Base-by-base conservation (phyloP, 2,888 invertebrate genomes). In the Oegoconia quadripuncta region DNA sequence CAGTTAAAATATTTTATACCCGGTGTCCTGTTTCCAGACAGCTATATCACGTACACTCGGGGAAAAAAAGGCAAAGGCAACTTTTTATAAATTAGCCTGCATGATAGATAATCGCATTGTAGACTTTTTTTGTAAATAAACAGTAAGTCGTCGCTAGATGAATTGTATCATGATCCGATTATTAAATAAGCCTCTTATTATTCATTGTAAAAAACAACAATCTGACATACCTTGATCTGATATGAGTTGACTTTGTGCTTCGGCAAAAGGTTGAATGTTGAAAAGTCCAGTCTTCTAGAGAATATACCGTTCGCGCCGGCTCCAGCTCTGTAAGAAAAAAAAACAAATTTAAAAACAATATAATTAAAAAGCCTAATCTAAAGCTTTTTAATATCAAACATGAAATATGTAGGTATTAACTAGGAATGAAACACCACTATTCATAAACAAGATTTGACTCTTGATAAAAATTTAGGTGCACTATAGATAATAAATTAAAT, bases 201-300 rank as follows among this genome's bases (percentile, higher is more conserved):
- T 33, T 33, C 37, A 18, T 30, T 18, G 18, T 28, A 11, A 22
- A 31, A 42, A 38, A 30, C 27, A 30, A 11, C 8, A 12, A 29
- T 14, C 9, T 29, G 12, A 74, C 92, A 91, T 89, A 97, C 97
- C 96, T 98, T 98, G 78, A 99, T 98, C 91, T 98, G 97, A 90
- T 98, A 98, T 70, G 98, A 97, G 91, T 99, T 99, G 77, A 97
- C 93, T 89, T 98, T 98, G 78, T 96, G 94, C 82, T 93, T 93
- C 56, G 98, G 98, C 70, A 99, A 91, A 59, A 93, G 91, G 81
- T 97, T 96, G 91, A 97, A 97, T 37, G 96, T 95, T 66, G 97
- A 95, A 90, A 97, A 97, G 88, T 98, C 97, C 76, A 94, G 89
- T 56, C 99, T 93, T 64, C 97, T 92, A 28, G 95, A 94, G 88